Evolutionary conservation across 2,888 invertebrate species (phyloP).

Genomic region (Apantesis nais): DNA sequence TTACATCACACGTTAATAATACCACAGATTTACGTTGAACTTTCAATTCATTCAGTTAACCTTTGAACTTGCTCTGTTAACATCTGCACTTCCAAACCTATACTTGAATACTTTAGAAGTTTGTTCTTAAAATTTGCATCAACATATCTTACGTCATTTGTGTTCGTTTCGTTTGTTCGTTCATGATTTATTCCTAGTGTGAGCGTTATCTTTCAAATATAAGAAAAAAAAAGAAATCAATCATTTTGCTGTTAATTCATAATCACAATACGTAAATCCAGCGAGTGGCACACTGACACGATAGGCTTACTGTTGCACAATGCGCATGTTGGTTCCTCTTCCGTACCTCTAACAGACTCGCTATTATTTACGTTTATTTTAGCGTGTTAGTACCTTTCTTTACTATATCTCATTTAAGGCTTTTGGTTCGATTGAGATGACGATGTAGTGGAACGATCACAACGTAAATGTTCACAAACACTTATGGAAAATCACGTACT

Average conservation of each 20-base stretch:
- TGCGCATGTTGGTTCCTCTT: neutral
- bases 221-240: no score
- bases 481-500: no score
- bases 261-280: neutral
- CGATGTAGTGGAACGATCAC: neutral
- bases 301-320: neutral
- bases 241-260: neutral
- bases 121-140: neutral
- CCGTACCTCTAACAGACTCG: neutral
- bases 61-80: neutral
- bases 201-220: no score
- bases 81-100: neutral
- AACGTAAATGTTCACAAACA: no score
- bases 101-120: neutral
- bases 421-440: neutral
- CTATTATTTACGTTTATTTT: neutral
- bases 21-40: neutral
- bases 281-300: neutral
- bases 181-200: no score
- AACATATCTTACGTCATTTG: no score
- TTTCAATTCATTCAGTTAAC: neutral
- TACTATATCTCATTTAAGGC: neutral
- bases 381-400: neutral
- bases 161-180: no score
- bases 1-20: neutral